phyloP scores from a whole-genome alignment of 2,888 invertebrate species.

The Synanthedon vespiformis region DNA sequence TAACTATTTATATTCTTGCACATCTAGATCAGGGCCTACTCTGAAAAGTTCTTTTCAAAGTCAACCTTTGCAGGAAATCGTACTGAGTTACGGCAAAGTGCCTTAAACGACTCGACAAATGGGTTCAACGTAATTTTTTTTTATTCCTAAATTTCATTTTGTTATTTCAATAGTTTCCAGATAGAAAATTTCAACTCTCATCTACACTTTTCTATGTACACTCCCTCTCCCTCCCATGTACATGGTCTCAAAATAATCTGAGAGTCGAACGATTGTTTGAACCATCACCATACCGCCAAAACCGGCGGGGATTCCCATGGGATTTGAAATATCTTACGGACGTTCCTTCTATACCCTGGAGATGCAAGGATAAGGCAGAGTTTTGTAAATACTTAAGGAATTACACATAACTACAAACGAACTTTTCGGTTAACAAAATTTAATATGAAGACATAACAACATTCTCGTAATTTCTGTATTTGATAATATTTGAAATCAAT shows the following conservation, averaged over 20 bases:
- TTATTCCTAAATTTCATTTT: too few relatives aligned
- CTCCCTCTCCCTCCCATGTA: too few relatives aligned
- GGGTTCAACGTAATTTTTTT: too few relatives aligned
- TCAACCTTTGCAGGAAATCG: too few relatives aligned
- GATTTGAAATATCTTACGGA: background rate
- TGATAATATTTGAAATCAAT: too few relatives aligned
- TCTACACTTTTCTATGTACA: too few relatives aligned
- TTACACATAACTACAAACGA: background rate
- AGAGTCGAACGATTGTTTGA: background rate
- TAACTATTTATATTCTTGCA: too few relatives aligned
- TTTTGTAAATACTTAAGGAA: background rate
- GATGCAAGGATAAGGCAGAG: background rate
- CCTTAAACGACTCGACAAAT: conserved; percentile 4
- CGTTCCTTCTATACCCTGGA: background rate
- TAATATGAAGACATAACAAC: background rate
- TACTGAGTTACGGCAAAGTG: conserved; percentile 7
- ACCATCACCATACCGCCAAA: background rate
- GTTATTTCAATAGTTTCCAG: too few relatives aligned
- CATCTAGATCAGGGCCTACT: too few relatives aligned
- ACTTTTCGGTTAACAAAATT: background rate
- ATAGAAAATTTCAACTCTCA: background rate
- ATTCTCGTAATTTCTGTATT: too few relatives aligned
- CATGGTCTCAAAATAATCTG: too few relatives aligned
- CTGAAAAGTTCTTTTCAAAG: too few relatives aligned
- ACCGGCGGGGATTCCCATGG: background rate